Base-by-base conservation (phyloP, 1,140 invertebrate species). In the Bursaphelenchus mucronatus region DNA sequence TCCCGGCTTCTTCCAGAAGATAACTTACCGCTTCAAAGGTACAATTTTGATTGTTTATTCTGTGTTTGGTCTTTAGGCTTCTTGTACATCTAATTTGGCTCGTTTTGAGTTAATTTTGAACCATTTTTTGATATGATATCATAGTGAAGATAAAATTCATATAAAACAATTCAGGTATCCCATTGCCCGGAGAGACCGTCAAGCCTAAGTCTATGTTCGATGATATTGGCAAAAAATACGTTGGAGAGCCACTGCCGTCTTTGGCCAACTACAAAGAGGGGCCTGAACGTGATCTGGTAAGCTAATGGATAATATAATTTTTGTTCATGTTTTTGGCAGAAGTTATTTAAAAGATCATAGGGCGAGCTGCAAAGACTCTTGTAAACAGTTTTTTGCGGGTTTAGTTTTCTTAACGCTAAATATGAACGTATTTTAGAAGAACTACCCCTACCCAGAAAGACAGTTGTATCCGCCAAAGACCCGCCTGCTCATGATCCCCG, bases 221-320 rank as follows among this genome's bases (percentile, higher is more conserved):
- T 21, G 76, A 79, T 55, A 67, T 68, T 58, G 78, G 66, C 52
- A 81, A 79, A 67, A 69, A 75, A 53, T 82, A 77, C 63, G 41
- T 62, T 44, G 68, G 68, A 50, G 63, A 75, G 17, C 69, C 79
- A n/a, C 64, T 81, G 10, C 71, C 77, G 40, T 55, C 54, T 17
- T 62, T 79, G 8, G 74, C 72, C 40, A 78, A 79, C 66, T 79
- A 70, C 67, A 79, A 79, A 58, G 77, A 79, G 56, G 61, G 71
- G 47, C 78, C 77, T 7, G 77, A 79, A 21, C 78, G 77, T 43
- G 77, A 79, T 64, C 51, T 79, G 65, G 77, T 78, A 11, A 15
- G 65, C 71, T 70, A 56, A 44, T 56, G 5, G 30, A 30, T 5
- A 30, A 30, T 5, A 30, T 30, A 30, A 30, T 3, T 30, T 17